A percentile compares a stretch with the other conserved stretches of the same genome.
phyloP scores from a whole-genome alignment of 2,797 vertebrate genomes.

The Etheostoma nigrum region DNA sequence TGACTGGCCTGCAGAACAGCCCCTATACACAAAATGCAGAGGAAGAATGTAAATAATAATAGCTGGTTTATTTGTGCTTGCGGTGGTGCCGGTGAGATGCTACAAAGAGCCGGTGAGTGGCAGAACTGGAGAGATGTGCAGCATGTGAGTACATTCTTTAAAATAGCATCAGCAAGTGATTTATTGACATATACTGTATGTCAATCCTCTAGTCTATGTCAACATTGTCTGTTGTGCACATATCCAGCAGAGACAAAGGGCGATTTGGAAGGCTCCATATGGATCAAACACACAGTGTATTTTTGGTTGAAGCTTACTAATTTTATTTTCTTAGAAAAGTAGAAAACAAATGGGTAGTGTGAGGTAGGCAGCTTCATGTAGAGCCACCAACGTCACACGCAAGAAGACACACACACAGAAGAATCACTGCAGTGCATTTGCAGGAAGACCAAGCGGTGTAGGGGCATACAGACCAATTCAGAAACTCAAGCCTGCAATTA shows the following conservation, averaged over 20 bases:
- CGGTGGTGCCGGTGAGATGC: constrained; percentile 12
- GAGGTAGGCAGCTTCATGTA: not conserved
- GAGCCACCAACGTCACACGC: constrained; percentile 9
- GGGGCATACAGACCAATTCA: not conserved
- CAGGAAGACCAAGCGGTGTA: not conserved
- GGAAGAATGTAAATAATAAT: constrained; percentile 16
- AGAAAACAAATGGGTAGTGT: not conserved
- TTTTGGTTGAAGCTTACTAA: not conserved
- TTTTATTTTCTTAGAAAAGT: not conserved
- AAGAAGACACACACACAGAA: constrained; percentile 6
- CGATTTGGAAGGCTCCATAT: not conserved
- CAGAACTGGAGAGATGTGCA: constrained; percentile 1
- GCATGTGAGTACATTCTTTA: not conserved
- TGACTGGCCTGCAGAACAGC: constrained; percentile 41
- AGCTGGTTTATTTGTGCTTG: constrained; percentile 10
- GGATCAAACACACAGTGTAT: not conserved
- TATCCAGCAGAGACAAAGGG: not conserved
- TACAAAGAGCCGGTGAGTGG: constrained; percentile 10
- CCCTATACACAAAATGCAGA: constrained; percentile 39
- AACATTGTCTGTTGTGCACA: not conserved
- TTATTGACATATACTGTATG: constrained; percentile 12
- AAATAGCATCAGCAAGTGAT: constrained; percentile 11
- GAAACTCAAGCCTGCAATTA: constrained; percentile 9
- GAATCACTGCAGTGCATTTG: constrained; percentile 30
- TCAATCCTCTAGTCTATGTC: not conserved